These are phyloP conservation scores for Mionectes olivaceus DNA, from an alignment of 2,797 vertebrate species.

Conservation along the genomic window DNA sequence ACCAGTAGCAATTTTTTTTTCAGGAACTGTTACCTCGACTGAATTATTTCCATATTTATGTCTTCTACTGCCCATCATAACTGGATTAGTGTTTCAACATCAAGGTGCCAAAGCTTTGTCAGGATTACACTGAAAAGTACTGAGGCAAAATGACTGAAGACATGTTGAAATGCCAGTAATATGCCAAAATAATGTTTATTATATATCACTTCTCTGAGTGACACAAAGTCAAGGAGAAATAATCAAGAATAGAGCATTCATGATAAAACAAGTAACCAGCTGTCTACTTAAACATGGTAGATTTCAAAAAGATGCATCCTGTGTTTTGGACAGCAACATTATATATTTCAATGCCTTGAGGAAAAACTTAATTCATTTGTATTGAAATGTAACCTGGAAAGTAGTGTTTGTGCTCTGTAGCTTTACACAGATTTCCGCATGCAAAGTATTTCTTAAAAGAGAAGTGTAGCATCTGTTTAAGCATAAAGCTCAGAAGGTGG, in stretches of 20 bases:
- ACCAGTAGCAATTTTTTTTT: background rate
- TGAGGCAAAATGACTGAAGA: conserved; percentile 16
- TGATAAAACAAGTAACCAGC: background rate
- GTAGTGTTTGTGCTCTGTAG: background rate
- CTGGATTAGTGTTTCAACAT: conserved; percentile 41
- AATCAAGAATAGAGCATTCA: background rate
- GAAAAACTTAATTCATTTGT: background rate
- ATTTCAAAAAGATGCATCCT: background rate
- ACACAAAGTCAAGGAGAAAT: background rate
- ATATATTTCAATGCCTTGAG: background rate
- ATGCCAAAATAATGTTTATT: background rate
- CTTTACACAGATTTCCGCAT: background rate
- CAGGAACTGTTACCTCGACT: background rate
- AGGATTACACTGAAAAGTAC: conserved; percentile 12
- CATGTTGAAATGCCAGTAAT: conserved; percentile 19
- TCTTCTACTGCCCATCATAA: conserved; percentile 10
- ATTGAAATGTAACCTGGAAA: background rate
- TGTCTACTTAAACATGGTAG: background rate
- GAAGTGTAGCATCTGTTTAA: background rate
- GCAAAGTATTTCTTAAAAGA: conserved; percentile 35
- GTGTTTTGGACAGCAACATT: background rate
- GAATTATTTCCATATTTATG: conserved; percentile 46
- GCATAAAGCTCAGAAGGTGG: background rate
- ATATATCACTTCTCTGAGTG: background rate
- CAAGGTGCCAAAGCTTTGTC: conserved; percentile 43